Conservation (phyloP, 2,113 vertebrate species). For the Progne subis region DNA sequence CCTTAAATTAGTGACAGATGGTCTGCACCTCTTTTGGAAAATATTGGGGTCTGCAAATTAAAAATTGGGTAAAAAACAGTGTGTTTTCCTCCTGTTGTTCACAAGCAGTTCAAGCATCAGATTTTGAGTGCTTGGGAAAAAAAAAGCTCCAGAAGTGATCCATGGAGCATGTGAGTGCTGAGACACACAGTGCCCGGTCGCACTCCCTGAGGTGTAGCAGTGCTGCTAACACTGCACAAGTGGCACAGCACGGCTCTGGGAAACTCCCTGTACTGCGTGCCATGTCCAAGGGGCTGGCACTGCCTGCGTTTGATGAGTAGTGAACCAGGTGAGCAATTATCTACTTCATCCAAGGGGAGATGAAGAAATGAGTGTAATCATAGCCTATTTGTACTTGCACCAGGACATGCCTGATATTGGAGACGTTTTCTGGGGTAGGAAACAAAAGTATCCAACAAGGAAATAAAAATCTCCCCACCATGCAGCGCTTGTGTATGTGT, state of each 20-base stretch:
- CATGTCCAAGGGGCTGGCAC: not conserved
- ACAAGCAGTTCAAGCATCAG: not conserved
- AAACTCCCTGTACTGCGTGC: accelerated
- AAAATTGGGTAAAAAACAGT: not conserved
- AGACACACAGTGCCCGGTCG: not conserved
- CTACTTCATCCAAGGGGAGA: not conserved
- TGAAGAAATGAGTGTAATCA: not conserved
- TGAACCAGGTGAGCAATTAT: not conserved
- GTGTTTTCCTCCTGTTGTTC: not conserved
- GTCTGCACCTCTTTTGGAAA: not conserved
- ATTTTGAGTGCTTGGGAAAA: not conserved
- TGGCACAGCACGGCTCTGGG: not conserved
- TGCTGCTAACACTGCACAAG: not conserved
- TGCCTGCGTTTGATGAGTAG: not conserved
- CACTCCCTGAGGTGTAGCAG: not conserved
- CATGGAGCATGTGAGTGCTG: not conserved
- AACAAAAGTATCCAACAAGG: not conserved
- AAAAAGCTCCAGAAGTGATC: not conserved
- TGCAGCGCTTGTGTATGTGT: not conserved
- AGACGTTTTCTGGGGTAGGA: not conserved
- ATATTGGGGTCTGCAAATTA: not conserved
- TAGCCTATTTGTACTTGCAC: not conserved
- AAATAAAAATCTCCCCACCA: not conserved
- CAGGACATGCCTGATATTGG: not conserved
- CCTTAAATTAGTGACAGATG: not conserved